Evolutionary conservation across 2,888 invertebrate genomes (phyloP).

Genomic region (Ceramica pisi): DNA sequence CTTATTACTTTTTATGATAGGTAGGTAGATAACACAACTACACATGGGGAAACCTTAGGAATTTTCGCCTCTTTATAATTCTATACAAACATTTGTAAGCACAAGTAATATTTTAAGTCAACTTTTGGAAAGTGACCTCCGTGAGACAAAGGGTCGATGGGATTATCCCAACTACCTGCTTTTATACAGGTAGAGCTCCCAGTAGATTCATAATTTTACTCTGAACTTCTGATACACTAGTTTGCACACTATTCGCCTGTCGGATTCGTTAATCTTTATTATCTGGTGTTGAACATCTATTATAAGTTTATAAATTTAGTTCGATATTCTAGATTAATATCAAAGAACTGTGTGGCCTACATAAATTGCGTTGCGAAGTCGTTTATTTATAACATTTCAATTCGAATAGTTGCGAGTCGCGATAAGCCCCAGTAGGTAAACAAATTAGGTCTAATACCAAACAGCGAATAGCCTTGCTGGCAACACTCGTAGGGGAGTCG

Average conservation of each 20-base stretch:
- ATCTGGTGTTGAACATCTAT: constrained; percentile 32
- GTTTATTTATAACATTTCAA: constrained; percentile 19
- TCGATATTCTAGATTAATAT: constrained; percentile 20
- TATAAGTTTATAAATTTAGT: constrained; percentile 12
- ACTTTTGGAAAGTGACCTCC: constrained; percentile 74
- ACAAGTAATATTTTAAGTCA: constrained; percentile 73
- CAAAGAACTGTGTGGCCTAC: constrained; percentile 11
- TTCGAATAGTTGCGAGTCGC: constrained; percentile 10
- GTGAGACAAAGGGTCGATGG: constrained; percentile 73
- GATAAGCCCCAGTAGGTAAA: constrained; percentile 34
- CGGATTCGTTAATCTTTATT: constrained; percentile 64
- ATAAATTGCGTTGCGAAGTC: background rate
- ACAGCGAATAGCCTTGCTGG: constrained; percentile 19
- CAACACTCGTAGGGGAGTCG: constrained; percentile 22
- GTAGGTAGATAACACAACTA: constrained; percentile 2
- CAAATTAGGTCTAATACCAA: constrained; percentile 47
- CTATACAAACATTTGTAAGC: constrained; percentile 19
- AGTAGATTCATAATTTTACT: constrained; percentile 78
- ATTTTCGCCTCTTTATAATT: constrained; percentile 31
- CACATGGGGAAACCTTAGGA: background rate
- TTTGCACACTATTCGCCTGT: constrained; percentile 65
- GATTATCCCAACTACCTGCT: constrained; percentile 78
- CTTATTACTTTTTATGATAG: constrained; percentile 29
- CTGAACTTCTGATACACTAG: constrained; percentile 68
- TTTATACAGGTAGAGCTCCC: constrained; percentile 75